Conservation (phyloP, 2,888 invertebrate species). For the Chalcis sispes region DNA sequence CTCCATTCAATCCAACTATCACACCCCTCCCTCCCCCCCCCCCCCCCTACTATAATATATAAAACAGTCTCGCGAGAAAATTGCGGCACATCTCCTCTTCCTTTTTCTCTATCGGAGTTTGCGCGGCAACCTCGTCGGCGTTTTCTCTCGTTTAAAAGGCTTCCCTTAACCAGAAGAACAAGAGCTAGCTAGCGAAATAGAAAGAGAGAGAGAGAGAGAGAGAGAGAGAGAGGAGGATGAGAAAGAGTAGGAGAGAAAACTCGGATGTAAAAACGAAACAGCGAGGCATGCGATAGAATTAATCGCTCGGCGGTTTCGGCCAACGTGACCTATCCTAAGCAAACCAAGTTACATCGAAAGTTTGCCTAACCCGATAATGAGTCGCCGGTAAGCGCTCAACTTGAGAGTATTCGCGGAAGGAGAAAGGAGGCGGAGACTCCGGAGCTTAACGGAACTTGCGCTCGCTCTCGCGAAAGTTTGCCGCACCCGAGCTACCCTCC, state of each 20-base stretch:
- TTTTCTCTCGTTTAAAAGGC: background rate
- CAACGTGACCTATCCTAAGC: conserved; percentile 62
- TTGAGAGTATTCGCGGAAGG: background rate
- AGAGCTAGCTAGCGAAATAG: background rate
- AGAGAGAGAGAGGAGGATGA: background rate
- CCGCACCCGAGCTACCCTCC: too few relatives aligned
- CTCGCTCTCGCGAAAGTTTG: background rate
- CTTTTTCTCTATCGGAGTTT: background rate
- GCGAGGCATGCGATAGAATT: conserved; percentile 54
- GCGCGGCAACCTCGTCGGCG: background rate
- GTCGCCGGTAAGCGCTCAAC: conserved; percentile 36
- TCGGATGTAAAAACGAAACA: conserved; percentile 19
- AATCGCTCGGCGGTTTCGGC: conserved; percentile 56
- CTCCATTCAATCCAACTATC: conserved; percentile 13
- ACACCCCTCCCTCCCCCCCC: too few relatives aligned
- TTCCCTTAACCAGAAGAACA: too few relatives aligned
- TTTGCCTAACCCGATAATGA: conserved; percentile 68
- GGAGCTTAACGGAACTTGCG: conserved; percentile 37
- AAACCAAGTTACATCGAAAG: conserved; percentile 66
- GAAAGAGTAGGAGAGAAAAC: background rate
- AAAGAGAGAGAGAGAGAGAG: background rate
- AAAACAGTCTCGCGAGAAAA: conserved; percentile 15
- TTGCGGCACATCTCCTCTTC: background rate
- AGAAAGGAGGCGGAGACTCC: background rate
- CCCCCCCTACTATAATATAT: too few relatives aligned